These are phyloP conservation scores for Silurus glanis DNA, from an alignment of 2,113 vertebrate genomes.

Conservation along the genomic window DNA sequence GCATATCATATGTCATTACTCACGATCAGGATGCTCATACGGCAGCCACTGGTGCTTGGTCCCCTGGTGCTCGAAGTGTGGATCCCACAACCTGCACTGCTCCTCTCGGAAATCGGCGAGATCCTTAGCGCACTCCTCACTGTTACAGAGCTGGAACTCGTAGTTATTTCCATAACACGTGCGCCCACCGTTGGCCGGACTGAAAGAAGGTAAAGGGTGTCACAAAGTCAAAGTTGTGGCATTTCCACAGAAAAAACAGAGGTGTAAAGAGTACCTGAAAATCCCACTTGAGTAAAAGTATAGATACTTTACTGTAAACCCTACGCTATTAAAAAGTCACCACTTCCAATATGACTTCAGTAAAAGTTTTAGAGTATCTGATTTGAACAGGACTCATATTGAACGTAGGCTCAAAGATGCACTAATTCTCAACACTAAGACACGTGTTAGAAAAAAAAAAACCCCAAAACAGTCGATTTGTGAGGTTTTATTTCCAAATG, in stretches of 20 bases:
- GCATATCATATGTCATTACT: conserved; percentile 45
- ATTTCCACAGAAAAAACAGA: background rate
- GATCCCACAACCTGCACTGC: conserved; percentile 89
- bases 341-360: too few species aligned
- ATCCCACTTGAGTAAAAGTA: too few species aligned
- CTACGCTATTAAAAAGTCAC: too few species aligned
- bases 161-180: conserved; percentile 88
- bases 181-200: conserved; percentile 90
- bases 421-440: too few species aligned
- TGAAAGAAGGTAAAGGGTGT: conserved; percentile 55
- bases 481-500: too few species aligned
- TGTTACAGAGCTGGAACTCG: conserved; percentile 90
- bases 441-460: too few species aligned
- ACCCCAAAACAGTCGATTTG: too few species aligned
- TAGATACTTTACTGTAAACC: too few species aligned
- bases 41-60: conserved; percentile 92
- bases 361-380: too few species aligned
- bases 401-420: too few species aligned
- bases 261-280: too few species aligned
- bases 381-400: too few species aligned
- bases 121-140: conserved; percentile 79
- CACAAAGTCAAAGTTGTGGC: background rate
- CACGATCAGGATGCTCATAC: conserved; percentile 87
- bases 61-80: conserved; percentile 84
- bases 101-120: conserved; percentile 90